Evolutionary conservation across 1,140 invertebrate genomes (phyloP).

Genomic region (Proales similis): DNA sequence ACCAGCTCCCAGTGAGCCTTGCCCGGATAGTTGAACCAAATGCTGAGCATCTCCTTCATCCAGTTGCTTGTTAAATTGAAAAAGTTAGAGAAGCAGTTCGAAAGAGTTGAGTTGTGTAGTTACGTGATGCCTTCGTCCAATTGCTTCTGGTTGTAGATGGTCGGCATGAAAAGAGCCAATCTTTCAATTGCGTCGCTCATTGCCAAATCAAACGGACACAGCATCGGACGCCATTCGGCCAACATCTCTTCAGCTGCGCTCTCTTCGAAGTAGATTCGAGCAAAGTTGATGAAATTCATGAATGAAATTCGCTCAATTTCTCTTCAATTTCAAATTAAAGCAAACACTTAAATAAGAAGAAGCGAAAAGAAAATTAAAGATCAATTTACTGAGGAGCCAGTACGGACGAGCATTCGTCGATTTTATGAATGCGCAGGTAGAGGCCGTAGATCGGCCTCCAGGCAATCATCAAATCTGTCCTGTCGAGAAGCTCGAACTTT

Average conservation of each 20-base stretch:
- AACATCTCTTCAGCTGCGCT: slow-evolving; percentile 74
- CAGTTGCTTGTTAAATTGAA: neutral
- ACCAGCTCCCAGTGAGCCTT: slow-evolving; percentile 32
- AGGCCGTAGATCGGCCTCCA: slow-evolving; percentile 73
- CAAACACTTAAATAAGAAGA: too few species aligned
- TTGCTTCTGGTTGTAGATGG: too few species aligned
- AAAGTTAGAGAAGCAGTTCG: too few species aligned
- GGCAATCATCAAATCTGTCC: slow-evolving; percentile 69
- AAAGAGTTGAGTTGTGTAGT: too few species aligned
- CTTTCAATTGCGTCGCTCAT: slow-evolving; percentile 4
- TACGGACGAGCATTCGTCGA: slow-evolving; percentile 2
- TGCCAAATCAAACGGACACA: neutral
- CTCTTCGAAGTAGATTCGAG: slow-evolving; percentile 62
- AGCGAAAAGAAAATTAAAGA: too few species aligned
- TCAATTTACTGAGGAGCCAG: slow-evolving; percentile 19
- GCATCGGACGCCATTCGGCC: neutral
- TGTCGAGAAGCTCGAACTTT: slow-evolving; percentile 67
- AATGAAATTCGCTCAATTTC: slow-evolving; percentile 29
- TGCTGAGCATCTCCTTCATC: slow-evolving; percentile 27
- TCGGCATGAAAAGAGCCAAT: slow-evolving; percentile 22
- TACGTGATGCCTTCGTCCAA: too few species aligned
- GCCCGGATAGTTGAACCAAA: slow-evolving; percentile 10
- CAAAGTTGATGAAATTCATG: slow-evolving; percentile 6
- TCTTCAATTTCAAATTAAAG: too few species aligned
- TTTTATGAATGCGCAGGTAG: slow-evolving; percentile 6